A percentile compares a stretch with the other conserved stretches of the same genome.
Evolutionary conservation across 2,113 vertebrate genomes (phyloP).

Genomic region (Ariopsis seemanni): DNA sequence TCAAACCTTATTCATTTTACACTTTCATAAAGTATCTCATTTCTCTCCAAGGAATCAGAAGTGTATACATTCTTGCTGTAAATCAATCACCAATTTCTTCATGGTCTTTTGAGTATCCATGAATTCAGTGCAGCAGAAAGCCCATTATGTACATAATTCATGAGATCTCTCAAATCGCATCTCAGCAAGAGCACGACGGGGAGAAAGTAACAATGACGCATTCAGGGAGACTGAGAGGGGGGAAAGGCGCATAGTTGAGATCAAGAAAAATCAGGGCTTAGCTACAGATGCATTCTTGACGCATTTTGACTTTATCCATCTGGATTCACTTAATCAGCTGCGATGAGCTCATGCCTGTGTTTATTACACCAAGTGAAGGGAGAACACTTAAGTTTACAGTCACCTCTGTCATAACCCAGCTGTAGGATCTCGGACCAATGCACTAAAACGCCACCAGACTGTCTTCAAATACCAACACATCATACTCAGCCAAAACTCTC

Average conservation of each 20-base stretch:
- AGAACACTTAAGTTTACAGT: slow-evolving; percentile 55
- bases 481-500: neutral
- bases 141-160: slow-evolving; percentile 47
- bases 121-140: slow-evolving; percentile 37
- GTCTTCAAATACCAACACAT: slow-evolving; percentile 45
- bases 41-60: slow-evolving; percentile 22
- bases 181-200: slow-evolving; percentile 11
- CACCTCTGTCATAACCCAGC: slow-evolving; percentile 47
- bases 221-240: neutral
- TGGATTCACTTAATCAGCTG: slow-evolving; percentile 54
- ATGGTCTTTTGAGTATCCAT: slow-evolving; percentile 23
- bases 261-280: slow-evolving; percentile 32
- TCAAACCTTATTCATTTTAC: slow-evolving; percentile 40
- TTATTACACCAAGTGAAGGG: slow-evolving; percentile 32
- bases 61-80: slow-evolving; percentile 29
- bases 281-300: slow-evolving; percentile 41
- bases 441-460: slow-evolving; percentile 42
- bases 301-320: slow-evolving; percentile 43
- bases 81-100: slow-evolving; percentile 45
- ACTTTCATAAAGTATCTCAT: slow-evolving; percentile 27
- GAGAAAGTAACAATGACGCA: slow-evolving; percentile 19
- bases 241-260: slow-evolving; percentile 17
- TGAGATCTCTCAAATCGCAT: slow-evolving; percentile 29
- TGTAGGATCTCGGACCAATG: slow-evolving; percentile 37
- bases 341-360: slow-evolving; percentile 46